These are phyloP conservation scores for Anneissia japonica DNA, from an alignment of 35 echinoderm and acorn worm genomes.

Conservation along the genomic window DNA sequence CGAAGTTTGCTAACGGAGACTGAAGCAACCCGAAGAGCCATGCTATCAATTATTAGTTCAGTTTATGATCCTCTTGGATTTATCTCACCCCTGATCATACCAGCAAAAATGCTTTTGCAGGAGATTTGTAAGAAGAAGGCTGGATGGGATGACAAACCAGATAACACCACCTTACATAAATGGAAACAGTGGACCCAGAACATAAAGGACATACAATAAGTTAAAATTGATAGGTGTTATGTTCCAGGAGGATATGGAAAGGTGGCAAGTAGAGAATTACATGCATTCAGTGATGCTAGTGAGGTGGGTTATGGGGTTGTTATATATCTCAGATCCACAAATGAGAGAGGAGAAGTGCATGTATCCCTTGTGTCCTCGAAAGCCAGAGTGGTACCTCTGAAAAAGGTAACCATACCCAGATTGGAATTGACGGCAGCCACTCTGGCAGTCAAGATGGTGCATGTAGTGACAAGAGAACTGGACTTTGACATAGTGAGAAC, in stretches of 20 bases:
- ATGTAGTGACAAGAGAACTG: slow-evolving; percentile 8
- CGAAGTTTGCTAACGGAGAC: slow-evolving; percentile 20
- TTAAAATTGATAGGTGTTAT: slow-evolving; percentile 21
- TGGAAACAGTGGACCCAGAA: slow-evolving; percentile 46
- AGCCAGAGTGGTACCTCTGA: slow-evolving; percentile 32
- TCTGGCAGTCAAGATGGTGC: slow-evolving; percentile 24
- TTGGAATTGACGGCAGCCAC: slow-evolving; percentile 54
- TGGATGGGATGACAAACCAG: slow-evolving; percentile 43
- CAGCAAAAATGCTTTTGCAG: slow-evolving; percentile 35
- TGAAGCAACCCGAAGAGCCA: slow-evolving; percentile 27
- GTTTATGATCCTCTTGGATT: slow-evolving; percentile 60
- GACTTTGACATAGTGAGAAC: slow-evolving; percentile 13
- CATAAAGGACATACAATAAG: slow-evolving; percentile 16
- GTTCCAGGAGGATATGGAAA: slow-evolving; percentile 6
- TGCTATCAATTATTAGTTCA: slow-evolving; percentile 33
- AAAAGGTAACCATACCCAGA: slow-evolving; percentile 40
- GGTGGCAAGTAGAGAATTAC: slow-evolving; percentile 27
- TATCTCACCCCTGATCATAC: slow-evolving; percentile 7
- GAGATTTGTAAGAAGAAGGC: slow-evolving; percentile 9
- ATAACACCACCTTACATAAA: not conserved
- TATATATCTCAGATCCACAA: slow-evolving; percentile 12
- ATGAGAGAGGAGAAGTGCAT: slow-evolving; percentile 4
- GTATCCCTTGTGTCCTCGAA: slow-evolving; percentile 16
- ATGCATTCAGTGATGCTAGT: slow-evolving; percentile 53
- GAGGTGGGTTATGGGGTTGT: slow-evolving; percentile 16